phyloP scores from a whole-genome alignment of 2,888 invertebrate species.

The Trissonchulus sp. region DNA sequence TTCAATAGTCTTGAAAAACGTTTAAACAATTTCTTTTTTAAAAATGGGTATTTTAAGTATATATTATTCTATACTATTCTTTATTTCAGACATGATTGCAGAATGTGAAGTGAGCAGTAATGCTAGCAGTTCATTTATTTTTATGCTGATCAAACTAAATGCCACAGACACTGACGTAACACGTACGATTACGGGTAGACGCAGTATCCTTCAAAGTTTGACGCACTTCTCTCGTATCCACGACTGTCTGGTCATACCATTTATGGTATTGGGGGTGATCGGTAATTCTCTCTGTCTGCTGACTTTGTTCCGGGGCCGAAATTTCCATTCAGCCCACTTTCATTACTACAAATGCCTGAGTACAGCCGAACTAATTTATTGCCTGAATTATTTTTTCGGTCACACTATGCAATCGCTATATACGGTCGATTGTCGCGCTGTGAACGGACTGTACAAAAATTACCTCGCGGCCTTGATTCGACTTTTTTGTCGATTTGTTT shows the following conservation, averaged over 20 bases:
- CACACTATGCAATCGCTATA: neutral
- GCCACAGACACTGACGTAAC: neutral
- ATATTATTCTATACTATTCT: too few species aligned
- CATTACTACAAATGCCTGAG: slow-evolving; percentile 14
- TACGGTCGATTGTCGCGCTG: neutral
- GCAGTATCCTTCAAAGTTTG: neutral
- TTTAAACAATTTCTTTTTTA: too few species aligned
- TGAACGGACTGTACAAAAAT: neutral
- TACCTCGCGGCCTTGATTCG: slow-evolving; percentile 7
- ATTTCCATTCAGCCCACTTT: slow-evolving; percentile 9
- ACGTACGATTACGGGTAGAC: neutral
- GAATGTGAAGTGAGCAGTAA: too few species aligned
- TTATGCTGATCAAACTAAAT: neutral
- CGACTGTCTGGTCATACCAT: neutral
- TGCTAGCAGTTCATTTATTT: too few species aligned
- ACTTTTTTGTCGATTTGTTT: slow-evolving; percentile 13
- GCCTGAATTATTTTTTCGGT: neutral
- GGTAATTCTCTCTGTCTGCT: slow-evolving; percentile 11
- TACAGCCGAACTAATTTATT: slow-evolving; percentile 19
- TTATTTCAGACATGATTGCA: too few species aligned
- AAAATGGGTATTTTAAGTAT: too few species aligned
- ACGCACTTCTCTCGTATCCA: neutral
- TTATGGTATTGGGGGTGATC: slow-evolving; percentile 1
- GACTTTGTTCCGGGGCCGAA: slow-evolving; percentile 7
- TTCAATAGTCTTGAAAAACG: too few species aligned